These are phyloP conservation scores for Caenorhabditis zanzibari DNA, from an alignment of 2,888 invertebrate species.

Conservation along the genomic window DNA sequence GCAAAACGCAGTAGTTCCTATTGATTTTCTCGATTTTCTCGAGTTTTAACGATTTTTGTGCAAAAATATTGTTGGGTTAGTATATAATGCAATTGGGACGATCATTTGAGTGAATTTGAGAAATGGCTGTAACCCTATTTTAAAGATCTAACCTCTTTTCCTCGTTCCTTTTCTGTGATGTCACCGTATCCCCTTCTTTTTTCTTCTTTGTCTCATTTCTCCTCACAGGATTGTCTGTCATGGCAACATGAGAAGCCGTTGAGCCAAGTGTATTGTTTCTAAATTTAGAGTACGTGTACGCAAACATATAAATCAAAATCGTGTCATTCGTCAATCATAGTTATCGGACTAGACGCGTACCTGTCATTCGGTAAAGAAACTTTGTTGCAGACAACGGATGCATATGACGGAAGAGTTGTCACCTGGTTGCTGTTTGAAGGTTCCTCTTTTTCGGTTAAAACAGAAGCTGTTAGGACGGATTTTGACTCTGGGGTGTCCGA, in stretches of 20 bases:
- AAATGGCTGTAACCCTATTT: too few relatives aligned
- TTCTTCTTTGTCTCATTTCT: too few relatives aligned
- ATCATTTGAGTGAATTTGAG: too few relatives aligned
- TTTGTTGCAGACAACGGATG: slow-evolving; percentile 20
- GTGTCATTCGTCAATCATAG: slow-evolving; percentile 35
- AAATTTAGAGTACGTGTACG: slow-evolving; percentile 7
- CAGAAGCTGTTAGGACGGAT: too few relatives aligned
- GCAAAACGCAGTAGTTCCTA: too few relatives aligned
- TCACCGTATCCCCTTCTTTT: neutral
- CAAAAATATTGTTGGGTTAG: too few relatives aligned
- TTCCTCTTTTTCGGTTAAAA: too few relatives aligned
- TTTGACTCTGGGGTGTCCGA: too few relatives aligned
- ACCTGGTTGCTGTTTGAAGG: neutral
- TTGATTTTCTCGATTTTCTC: too few relatives aligned
- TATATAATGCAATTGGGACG: too few relatives aligned
- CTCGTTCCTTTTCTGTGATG: neutral
- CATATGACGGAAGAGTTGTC: slow-evolving; percentile 12
- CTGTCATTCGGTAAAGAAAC: neutral
- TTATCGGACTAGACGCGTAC: neutral
- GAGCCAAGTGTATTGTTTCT: neutral
- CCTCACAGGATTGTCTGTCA: neutral
- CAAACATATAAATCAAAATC: neutral
- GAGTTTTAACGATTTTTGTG: too few relatives aligned
- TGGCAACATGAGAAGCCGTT: neutral
- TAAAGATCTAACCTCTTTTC: neutral